Evolutionary conservation across 2,888 invertebrate species (phyloP), one percentile per base, ranked within the genome.

Genomic region (Poecilus cupreus): DNA sequence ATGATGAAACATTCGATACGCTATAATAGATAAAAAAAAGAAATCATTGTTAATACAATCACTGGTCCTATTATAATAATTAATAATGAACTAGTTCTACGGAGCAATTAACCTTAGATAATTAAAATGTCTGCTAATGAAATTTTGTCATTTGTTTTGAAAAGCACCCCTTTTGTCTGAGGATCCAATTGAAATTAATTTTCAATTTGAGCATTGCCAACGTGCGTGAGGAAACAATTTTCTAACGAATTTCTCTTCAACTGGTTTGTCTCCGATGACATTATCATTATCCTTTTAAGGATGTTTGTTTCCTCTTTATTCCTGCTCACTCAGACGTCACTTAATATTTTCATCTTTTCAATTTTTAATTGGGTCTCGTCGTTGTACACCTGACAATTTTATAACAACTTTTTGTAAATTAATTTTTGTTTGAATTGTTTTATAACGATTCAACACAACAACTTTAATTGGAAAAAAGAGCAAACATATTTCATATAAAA

Each of bases 91-190:
- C 16, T 49, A 54, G 54, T 54, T 54, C 8, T 3, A 18, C 22
- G 54, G 54, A 54, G 18, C 54, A 54, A 54, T 54, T 54, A 54
- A 54, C 54, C 54, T 54, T 54, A 20, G 54, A 54, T 54, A 54
- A 54, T 54, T 54, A 54, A 54, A 54, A 22, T 20, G 22, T 54
- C 54, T 11, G 54, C 10, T 22, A 20, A 22, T 54, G 18, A 54
- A 54, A 54, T 54, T 54, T 54, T 11, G 20, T 3, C 54, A 54
- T 20, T 54, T 54, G 22, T 54, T 22, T 54, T 54, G 54, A 54
- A 20, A 54, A 54, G 54, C 32, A 8, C 4, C 54, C 10, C 10
- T 22, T 54, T 54, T 54, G 54, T 54, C 54, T 54, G 10, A 5
- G 4, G 54, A 49, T 49, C 49, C 57, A 57, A 4, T 57, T 11